Percentiles rank a stretch among this genome's conserved stretches.
Evolutionary conservation across 1,140 invertebrate genomes (phyloP).

Genomic region (Pomacea maculata): DNA sequence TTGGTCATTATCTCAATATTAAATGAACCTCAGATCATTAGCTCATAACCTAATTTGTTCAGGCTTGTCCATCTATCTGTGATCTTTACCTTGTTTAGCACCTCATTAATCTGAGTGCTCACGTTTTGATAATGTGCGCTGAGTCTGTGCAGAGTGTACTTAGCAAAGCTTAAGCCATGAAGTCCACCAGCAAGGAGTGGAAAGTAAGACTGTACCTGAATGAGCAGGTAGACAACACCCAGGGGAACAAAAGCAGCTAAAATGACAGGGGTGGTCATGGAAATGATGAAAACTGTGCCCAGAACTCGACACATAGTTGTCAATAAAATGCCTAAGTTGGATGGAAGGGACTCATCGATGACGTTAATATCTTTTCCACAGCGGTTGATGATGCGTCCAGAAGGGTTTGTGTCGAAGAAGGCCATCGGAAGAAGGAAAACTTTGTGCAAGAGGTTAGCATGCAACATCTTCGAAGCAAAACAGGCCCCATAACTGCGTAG

Average conservation of each 20-base stretch:
- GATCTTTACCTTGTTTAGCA: no score
- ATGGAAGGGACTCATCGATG: constrained; percentile 61
- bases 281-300: constrained; percentile 88
- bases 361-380: constrained; percentile 71
- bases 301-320: constrained; percentile 75
- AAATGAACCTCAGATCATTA: no score
- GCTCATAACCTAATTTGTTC: no score
- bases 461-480: constrained; percentile 75
- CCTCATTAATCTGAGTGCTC: no score
- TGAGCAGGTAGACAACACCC: constrained; percentile 88
- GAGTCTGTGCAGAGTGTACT: no score
- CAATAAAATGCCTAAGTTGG: constrained; percentile 56
- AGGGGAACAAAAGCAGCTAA: constrained; percentile 85
- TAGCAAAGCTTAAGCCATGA: no score
- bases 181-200: no score
- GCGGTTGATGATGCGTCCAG: constrained; percentile 56
- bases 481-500: constrained; percentile 71
- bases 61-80: no score
- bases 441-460: constrained; percentile 76
- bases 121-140: no score
- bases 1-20: no score
- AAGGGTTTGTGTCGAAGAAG: constrained; percentile 54
- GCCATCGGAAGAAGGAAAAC: constrained; percentile 43
- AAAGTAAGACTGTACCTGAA: constrained; percentile 69
- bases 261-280: constrained; percentile 88